Base-by-base conservation (phyloP, 2,888 invertebrate genomes). In the Sarcophaga rosellei region DNA sequence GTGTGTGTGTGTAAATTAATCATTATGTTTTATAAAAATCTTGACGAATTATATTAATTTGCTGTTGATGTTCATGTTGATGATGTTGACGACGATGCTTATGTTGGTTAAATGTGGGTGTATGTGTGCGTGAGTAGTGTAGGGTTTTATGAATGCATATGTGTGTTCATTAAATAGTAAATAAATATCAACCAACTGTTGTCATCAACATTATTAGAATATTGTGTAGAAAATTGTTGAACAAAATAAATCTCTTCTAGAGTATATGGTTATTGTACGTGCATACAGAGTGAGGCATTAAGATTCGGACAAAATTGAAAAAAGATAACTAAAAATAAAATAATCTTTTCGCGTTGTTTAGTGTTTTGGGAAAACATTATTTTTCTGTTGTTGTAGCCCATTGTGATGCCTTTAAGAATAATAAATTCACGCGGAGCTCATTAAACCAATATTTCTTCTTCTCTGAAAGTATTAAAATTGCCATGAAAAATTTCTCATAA, bases 11-110 rank as follows among this genome's bases (percentile, higher is more conserved):
- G 20, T 73, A 15, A 66, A 72, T 53, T 21, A 53, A 61, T 70
- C 69, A 57, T 69, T 66, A 61, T 66, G 65, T 63, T 62, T 61
- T 45, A 45, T 47, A 47, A 80, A 79, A 79, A 75, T 84, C 84
- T 83, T 78, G 83, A 85, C 70, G 87, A 87, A 87, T 87, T 82
- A 83, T 77, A 87, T 87, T 85, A 87, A 85, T 87, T 87, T 85
- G 72, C 77, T 87, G 80, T 77, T 86, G 82, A 80, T 47, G 81
- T 57, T 61, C 15, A 61, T 69, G 77, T 44, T 61, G 45, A 79
- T 35, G 47, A 15, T 62, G 21, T 53, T 69, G 65, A 62, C 74
- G 59, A n/a, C 66, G 59, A 44, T 81, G 66, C 61, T 68, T 63
- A 72, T 47, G 21, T 65, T 65, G 47, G 35, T n/a, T 21, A 45